These are phyloP conservation scores for Oryzias dopingdopingensis DNA, from an alignment of 2,797 vertebrate genomes.

Conservation along the genomic window DNA sequence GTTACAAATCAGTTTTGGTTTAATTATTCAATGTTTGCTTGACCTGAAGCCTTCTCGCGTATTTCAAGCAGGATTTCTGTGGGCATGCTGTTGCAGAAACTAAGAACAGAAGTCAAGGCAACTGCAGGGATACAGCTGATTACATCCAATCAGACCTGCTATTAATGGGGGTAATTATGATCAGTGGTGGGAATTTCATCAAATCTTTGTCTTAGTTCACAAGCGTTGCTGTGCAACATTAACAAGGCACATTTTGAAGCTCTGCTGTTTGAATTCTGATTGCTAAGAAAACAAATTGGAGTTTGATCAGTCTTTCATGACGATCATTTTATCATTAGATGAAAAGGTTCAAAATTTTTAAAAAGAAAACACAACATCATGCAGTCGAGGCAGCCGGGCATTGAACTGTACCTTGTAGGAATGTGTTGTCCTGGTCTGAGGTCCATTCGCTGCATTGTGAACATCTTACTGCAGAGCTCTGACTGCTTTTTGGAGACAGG, in stretches of 20 bases:
- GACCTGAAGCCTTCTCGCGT: conserved; percentile 5
- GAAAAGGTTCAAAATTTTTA: not conserved
- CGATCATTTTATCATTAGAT: not conserved
- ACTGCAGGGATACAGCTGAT: conserved; percentile 30
- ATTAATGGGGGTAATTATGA: conserved; percentile 34
- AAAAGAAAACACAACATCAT: conserved; percentile 20
- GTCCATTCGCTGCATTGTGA: conserved; percentile 61
- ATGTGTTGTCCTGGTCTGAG: conserved; percentile 25
- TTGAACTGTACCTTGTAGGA: conserved; percentile 51
- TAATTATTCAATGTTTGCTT: conserved; percentile 42
- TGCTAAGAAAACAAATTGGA: not conserved
- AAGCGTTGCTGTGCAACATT: conserved; percentile 12
- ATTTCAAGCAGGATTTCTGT: conserved; percentile 13
- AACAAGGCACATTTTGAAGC: not conserved
- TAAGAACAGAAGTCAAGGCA: conserved; percentile 22
- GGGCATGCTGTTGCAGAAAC: conserved; percentile 4
- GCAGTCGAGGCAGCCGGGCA: not conserved
- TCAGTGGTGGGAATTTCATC: conserved; percentile 33
- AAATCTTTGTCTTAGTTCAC: conserved; percentile 14
- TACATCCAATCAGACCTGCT: conserved; percentile 44
- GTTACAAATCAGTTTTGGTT: conserved; percentile 13
- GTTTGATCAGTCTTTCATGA: not conserved
- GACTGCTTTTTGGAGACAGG: conserved; percentile 37
- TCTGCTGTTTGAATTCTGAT: not conserved
- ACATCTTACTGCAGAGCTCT: conserved; percentile 42